Percentiles rank a stretch among this genome's conserved stretches.
Conservation (phyloP, 2,797 vertebrate genomes). For the Poeciliopsis turneri region DNA sequence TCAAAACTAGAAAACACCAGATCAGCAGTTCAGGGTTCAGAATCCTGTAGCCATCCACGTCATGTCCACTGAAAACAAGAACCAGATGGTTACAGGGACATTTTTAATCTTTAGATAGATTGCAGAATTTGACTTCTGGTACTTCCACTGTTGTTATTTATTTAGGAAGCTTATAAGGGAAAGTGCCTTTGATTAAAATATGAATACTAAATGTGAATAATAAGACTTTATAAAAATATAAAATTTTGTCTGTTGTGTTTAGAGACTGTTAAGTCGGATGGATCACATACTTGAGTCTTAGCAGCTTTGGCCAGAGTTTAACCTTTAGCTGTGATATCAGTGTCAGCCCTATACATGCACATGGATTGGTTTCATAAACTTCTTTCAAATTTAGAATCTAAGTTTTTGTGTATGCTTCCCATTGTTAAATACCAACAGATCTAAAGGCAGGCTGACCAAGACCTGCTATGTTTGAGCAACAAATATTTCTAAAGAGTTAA, state of each 20-base stretch:
- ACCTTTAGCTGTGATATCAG: not conserved
- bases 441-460: not conserved
- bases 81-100: not conserved
- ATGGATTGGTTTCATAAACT: not conserved
- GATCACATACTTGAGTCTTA: not conserved
- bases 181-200: not conserved
- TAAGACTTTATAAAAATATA: not conserved
- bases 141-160: not conserved
- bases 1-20: conserved; percentile 67
- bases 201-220: not conserved
- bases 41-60: conserved; percentile 33
- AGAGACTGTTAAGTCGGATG: not conserved
- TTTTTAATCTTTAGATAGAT: not conserved
- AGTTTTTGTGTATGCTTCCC: not conserved
- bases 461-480: not conserved
- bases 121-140: not conserved
- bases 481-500: not conserved
- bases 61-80: conserved; percentile 1
- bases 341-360: not conserved
- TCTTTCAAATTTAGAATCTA: not conserved
- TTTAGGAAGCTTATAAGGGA: not conserved
- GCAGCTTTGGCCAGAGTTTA: not conserved
- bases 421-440: not conserved
- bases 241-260: not conserved
- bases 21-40: conserved; percentile 54